A percentile compares a stretch with the other conserved stretches of the same genome.
Conservation (phyloP, 2,113 vertebrate species). For the Kobus ellipsiprymnus region DNA sequence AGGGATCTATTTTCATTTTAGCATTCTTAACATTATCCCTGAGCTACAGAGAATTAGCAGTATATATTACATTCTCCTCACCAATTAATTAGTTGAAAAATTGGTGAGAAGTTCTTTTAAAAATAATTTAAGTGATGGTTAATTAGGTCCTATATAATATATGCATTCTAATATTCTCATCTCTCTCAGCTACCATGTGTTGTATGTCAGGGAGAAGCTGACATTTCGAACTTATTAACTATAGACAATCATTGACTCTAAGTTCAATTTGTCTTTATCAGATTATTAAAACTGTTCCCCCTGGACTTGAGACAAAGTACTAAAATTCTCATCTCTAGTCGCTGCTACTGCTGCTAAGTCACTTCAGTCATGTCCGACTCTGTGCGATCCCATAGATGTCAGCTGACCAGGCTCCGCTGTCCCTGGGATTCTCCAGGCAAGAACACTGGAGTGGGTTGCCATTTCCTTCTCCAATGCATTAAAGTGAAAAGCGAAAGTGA, state of each 20-base stretch:
- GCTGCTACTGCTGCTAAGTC: too few species aligned
- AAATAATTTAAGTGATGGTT: not conserved
- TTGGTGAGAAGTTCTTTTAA: not conserved
- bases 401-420: too few species aligned
- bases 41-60: not conserved
- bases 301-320: not conserved
- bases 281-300: not conserved
- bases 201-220: not conserved
- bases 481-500: too few species aligned
- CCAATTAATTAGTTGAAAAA: not conserved
- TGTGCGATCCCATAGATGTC: too few species aligned
- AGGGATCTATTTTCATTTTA: not conserved
- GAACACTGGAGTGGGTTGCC: too few species aligned
- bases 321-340: not conserved
- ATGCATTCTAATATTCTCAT: not conserved
- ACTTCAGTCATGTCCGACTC: too few species aligned
- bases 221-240: constrained; percentile 2
- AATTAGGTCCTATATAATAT: not conserved
- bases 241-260: not conserved
- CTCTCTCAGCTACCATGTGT: not conserved
- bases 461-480: too few species aligned
- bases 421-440: too few species aligned
- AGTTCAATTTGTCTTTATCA: not conserved
- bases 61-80: not conserved
- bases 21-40: not conserved